Evolutionary conservation across 1,140 invertebrate genomes (phyloP).

Genomic region (Glomeris maerens): DNA sequence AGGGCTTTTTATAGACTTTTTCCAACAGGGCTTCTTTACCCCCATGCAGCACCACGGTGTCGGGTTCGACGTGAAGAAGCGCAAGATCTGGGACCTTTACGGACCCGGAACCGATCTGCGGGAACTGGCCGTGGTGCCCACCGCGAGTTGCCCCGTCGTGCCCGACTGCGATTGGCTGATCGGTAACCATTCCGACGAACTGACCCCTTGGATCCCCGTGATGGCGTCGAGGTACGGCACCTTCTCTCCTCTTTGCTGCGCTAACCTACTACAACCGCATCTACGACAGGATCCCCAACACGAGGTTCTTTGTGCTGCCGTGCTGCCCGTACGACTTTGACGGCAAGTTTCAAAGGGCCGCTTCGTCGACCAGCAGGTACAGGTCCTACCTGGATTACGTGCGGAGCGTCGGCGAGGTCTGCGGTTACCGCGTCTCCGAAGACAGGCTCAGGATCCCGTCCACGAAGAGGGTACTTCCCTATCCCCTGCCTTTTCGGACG

Average conservation of each 20-base stretch:
- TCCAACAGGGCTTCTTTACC: conserved; percentile 5
- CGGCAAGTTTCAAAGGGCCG: conserved; percentile 58
- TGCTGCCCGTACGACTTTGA: conserved; percentile 88
- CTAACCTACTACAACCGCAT: not conserved
- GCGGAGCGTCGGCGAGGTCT: conserved; percentile 46
- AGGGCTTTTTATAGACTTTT: conserved; percentile 2
- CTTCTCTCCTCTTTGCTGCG: not conserved
- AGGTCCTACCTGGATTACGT: conserved; percentile 70
- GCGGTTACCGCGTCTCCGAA: conserved; percentile 56
- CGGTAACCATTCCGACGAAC: conserved; percentile 96
- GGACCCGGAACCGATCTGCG: conserved; percentile 21
- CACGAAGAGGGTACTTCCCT: conserved; percentile 52
- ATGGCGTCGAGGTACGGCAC: conserved; percentile 50
- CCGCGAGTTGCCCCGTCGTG: conserved; percentile 59
- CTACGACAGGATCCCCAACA: conserved; percentile 30
- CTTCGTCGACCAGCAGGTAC: conserved; percentile 46
- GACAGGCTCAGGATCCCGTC: conserved; percentile 90
- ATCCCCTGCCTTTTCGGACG: not conserved
- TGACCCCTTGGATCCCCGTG: conserved; percentile 95
- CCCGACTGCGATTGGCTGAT: conserved; percentile 83
- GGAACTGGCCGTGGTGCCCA: conserved; percentile 38
- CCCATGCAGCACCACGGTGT: conserved; percentile 44
- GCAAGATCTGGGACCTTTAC: conserved; percentile 82
- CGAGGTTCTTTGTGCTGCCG: conserved; percentile 75
- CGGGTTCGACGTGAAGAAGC: conserved; percentile 74